Evolutionary conservation across 2,113 vertebrate species (phyloP), one percentile per base, ranked within the genome.

Genomic region (Myotis yumanensis): DNA sequence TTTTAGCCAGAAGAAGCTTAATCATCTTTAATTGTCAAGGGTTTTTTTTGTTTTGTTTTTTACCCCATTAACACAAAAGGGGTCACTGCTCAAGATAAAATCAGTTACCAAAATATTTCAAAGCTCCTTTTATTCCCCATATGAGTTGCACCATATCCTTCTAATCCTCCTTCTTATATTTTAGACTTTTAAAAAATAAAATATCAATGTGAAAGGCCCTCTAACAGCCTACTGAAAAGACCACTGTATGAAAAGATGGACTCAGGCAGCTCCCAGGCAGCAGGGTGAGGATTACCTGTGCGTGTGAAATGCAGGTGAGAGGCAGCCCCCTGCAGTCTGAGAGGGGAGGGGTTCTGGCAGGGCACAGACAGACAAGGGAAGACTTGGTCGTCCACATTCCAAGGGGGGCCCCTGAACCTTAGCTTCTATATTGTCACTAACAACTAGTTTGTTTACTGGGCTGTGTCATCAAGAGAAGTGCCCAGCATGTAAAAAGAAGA

Each of bases 131-230:
- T 48, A 69, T 83, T 66, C n/a, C 48, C 23, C 35, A 22, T 52
- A 69, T 32, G 30, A 80, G 40, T 79, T 59, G 46, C 20, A 43
- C 22, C 64, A 43, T 59, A 30, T 28, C 35, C 86, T 43, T 93
- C 51, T 20, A 93, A 6, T 35, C 11, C 5, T 7, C 2, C 8
- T 72, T 84, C 76, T 87, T 84, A 71, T 14, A 72, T 80, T 92
- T 93, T 75, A 76, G 40, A 68, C 17, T 72, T 54, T 80, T 54
- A 82, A 87, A 75, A 82, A 83, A 89, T 51, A 59, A 93, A 93
- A 59, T 40, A 54, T 76, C 71, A 81, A 91, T 75, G 15, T 88
- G 54, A 81, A 94, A 46, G 57, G 40, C 11, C 18, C 51, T 68
- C 86, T 30, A 43, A 32, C 30, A 84, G n/a, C 57, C 73, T 66